Conservation (phyloP, 2,888 invertebrate genomes). For the Orchesella flavescens region DNA sequence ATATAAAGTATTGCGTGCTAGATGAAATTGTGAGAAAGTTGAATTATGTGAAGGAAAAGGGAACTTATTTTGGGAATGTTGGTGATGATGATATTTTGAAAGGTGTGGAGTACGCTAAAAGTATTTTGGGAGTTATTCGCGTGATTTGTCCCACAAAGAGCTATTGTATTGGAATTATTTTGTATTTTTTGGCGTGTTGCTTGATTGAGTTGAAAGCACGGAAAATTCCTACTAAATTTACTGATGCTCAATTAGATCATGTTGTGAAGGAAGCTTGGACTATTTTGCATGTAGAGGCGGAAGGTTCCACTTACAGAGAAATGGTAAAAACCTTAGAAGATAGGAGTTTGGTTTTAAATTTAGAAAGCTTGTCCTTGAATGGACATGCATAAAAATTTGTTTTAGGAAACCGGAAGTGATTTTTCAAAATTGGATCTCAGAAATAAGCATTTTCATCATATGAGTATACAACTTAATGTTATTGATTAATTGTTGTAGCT, state of each 20-base stretch:
- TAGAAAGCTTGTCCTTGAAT: slow-evolving; percentile 32
- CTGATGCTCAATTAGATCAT: slow-evolving; percentile 30
- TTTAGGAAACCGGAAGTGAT: too few species aligned
- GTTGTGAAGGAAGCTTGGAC: slow-evolving; percentile 48
- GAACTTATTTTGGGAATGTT: not conserved
- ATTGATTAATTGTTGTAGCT: too few species aligned
- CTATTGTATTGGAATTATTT: slow-evolving; percentile 51
- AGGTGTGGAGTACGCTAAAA: slow-evolving; percentile 37
- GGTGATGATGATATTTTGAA: slow-evolving; percentile 38
- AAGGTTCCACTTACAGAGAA: slow-evolving; percentile 45
- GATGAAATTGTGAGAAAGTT: slow-evolving; percentile 51
- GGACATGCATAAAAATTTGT: too few species aligned
- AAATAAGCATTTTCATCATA: too few species aligned
- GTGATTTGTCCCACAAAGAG: slow-evolving; percentile 44
- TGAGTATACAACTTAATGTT: too few species aligned
- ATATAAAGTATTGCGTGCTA: slow-evolving; percentile 56
- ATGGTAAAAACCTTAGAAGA: slow-evolving; percentile 41
- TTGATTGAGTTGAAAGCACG: slow-evolving; percentile 24
- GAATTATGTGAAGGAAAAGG: not conserved
- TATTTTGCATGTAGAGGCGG: slow-evolving; percentile 55
- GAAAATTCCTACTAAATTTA: slow-evolving; percentile 19
- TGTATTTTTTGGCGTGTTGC: slow-evolving; percentile 52
- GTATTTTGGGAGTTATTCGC: slow-evolving; percentile 50
- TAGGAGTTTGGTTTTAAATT: slow-evolving; percentile 34
- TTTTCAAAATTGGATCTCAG: not conserved